A percentile compares a stretch with the other conserved stretches of the same genome.
Evolutionary conservation across 2,888 invertebrate genomes (phyloP).

Genomic region (Bellardia bayeri): DNA sequence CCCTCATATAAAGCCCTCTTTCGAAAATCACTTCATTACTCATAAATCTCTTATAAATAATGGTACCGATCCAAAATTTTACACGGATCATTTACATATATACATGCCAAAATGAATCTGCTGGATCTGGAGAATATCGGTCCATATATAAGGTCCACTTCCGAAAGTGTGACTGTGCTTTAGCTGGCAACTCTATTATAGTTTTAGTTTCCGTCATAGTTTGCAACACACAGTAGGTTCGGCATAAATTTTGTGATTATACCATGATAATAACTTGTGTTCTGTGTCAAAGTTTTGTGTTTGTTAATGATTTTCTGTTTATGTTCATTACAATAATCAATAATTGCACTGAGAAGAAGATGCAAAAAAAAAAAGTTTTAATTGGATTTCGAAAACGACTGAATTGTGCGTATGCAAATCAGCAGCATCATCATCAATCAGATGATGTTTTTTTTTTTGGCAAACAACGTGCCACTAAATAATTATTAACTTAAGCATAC

Average conservation of each 20-base stretch:
- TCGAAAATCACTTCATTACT: too few relatives aligned
- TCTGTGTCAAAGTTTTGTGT: slow-evolving; percentile 46
- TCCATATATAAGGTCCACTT: too few relatives aligned
- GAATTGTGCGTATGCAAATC: background rate
- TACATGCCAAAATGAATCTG: too few relatives aligned
- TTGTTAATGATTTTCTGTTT: slow-evolving; percentile 47
- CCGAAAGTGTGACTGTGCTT: too few relatives aligned
- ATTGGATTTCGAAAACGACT: slow-evolving; percentile 47
- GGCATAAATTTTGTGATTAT: slow-evolving; percentile 38
- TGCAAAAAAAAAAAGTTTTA: slow-evolving; percentile 38
- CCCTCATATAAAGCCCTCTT: too few relatives aligned
- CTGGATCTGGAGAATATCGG: too few relatives aligned
- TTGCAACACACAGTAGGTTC: slow-evolving; percentile 6
- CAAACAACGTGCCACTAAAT: background rate
- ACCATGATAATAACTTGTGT: slow-evolving; percentile 39
- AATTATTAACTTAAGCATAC: slow-evolving; percentile 2
- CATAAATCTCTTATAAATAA: too few relatives aligned
- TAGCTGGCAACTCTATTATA: background rate
- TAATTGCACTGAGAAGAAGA: slow-evolving; percentile 22
- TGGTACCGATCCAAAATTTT: too few relatives aligned
- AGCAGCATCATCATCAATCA: slow-evolving; percentile 24
- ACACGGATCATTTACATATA: too few relatives aligned
- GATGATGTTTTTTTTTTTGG: background rate
- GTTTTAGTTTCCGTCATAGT: slow-evolving; percentile 9
- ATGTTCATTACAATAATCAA: slow-evolving; percentile 43